A percentile compares a stretch with the other conserved stretches of the same genome.
Conservation (phyloP, 2,888 invertebrate species). For the Chydorus sphaericus region DNA sequence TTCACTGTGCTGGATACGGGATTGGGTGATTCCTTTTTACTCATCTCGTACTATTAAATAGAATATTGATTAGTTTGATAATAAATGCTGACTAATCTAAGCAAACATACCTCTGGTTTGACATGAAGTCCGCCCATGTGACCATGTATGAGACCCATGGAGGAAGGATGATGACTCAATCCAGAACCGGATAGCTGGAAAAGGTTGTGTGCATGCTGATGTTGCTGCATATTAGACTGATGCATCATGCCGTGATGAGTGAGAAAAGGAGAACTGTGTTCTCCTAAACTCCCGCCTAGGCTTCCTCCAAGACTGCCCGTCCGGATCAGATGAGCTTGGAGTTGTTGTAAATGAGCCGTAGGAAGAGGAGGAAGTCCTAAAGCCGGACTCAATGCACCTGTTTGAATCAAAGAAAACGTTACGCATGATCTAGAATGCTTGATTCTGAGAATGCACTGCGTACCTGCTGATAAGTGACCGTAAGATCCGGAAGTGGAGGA, state of each 20-base stretch:
- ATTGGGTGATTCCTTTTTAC: slow-evolving; percentile 34
- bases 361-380: slow-evolving; percentile 43
- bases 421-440: not conserved
- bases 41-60: slow-evolving; percentile 6
- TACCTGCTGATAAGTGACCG: slow-evolving; percentile 87
- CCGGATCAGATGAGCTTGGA: slow-evolving; percentile 63
- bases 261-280: slow-evolving; percentile 33
- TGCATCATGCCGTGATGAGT: slow-evolving; percentile 20
- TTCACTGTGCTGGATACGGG: slow-evolving; percentile 35
- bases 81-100: too few species aligned
- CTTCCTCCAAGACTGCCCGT: slow-evolving; percentile 35
- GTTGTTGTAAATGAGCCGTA: slow-evolving; percentile 49
- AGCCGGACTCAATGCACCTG: slow-evolving; percentile 71
- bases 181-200: slow-evolving; percentile 4
- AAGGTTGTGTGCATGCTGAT: slow-evolving; percentile 8
- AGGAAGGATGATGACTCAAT: not conserved
- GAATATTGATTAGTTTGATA: too few species aligned
- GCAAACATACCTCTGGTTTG: too few species aligned
- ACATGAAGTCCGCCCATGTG: not conserved
- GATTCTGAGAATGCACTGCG: slow-evolving; percentile 11
- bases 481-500: slow-evolving; percentile 82
- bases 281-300: slow-evolving; percentile 20
- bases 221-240: slow-evolving; percentile 1
- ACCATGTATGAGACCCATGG: not conserved
- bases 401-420: slow-evolving; percentile 16